A percentile compares a stretch with the other conserved stretches of the same genome.
Evolutionary conservation across 1,140 invertebrate species (phyloP).

Genomic region (Oryctes rhinoceros): DNA sequence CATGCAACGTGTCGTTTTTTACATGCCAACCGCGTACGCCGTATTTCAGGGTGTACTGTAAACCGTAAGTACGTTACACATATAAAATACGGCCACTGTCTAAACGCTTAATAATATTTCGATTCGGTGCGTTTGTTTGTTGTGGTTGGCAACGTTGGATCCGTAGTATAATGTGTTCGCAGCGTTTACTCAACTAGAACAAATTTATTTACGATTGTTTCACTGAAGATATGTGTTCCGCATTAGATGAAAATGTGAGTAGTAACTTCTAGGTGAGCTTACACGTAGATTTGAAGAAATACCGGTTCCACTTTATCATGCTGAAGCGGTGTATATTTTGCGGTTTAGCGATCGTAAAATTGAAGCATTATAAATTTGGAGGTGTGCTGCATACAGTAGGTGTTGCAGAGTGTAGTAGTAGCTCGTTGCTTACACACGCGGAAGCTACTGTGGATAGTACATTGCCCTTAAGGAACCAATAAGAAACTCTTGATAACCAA

Average conservation of each 20-base stretch:
- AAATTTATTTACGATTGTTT: conserved; percentile 24
- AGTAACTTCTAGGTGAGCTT: not conserved
- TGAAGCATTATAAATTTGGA: not conserved
- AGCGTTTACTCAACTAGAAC: not conserved
- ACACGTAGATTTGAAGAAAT: not conserved
- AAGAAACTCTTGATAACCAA: too few relatives aligned
- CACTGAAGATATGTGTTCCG: not conserved
- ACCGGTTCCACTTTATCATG: not conserved
- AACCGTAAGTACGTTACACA: not conserved
- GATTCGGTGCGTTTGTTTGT: conserved; percentile 16
- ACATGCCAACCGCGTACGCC: conserved; percentile 21
- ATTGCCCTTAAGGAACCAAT: too few relatives aligned
- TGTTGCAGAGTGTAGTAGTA: not conserved
- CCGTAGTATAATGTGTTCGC: not conserved
- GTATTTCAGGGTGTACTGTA: conserved; percentile 30
- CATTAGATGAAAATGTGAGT: not conserved
- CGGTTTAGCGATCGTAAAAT: not conserved
- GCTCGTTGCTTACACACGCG: not conserved
- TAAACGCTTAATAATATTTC: conserved; percentile 29
- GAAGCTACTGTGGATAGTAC: not conserved
- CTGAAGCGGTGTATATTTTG: not conserved
- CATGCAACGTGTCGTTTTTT: conserved; percentile 36
- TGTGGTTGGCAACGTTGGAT: conserved; percentile 20
- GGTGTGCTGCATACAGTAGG: not conserved
- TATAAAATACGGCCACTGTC: conserved; percentile 3